Percentiles rank a stretch among this genome's conserved stretches.
Conservation (phyloP, 1,140 invertebrate species). For the Ephestia elutella region DNA sequence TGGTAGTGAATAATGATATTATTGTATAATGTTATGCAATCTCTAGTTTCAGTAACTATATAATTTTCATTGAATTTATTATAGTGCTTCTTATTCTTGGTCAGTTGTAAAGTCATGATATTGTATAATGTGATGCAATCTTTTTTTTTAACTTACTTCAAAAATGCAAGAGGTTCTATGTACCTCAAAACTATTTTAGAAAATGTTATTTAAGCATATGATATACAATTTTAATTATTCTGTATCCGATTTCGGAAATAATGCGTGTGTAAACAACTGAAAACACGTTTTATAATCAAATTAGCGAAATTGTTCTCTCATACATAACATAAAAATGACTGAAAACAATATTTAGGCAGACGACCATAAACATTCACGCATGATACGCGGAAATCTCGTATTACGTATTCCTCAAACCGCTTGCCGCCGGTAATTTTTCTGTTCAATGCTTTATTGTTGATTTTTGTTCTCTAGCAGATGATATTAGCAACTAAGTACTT, state of each 20-base stretch:
- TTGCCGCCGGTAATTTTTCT: not conserved
- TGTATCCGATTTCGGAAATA: no score
- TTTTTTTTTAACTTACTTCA: no score
- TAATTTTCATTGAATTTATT: no score
- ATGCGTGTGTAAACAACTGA: no score
- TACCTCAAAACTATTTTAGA: no score
- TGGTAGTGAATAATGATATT: not conserved
- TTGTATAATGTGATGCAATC: no score
- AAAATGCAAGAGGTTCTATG: no score
- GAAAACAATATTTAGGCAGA: not conserved
- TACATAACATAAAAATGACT: not conserved
- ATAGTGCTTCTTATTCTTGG: no score
- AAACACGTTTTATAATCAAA: no score
- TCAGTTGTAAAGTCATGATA: no score
- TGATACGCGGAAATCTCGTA: conserved; percentile 29
- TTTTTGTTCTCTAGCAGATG: not conserved
- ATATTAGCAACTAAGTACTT: not conserved
- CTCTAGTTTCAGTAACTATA: not conserved
- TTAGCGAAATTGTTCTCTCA: not conserved
- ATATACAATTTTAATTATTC: no score
- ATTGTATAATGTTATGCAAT: not conserved
- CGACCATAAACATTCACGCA: not conserved
- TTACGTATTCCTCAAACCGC: conserved; percentile 29
- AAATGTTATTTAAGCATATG: no score
- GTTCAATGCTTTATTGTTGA: not conserved